Evolutionary conservation across 1,140 invertebrate species (phyloP), one percentile per base, ranked within the genome.

Genomic region (Psix sp.): DNA sequence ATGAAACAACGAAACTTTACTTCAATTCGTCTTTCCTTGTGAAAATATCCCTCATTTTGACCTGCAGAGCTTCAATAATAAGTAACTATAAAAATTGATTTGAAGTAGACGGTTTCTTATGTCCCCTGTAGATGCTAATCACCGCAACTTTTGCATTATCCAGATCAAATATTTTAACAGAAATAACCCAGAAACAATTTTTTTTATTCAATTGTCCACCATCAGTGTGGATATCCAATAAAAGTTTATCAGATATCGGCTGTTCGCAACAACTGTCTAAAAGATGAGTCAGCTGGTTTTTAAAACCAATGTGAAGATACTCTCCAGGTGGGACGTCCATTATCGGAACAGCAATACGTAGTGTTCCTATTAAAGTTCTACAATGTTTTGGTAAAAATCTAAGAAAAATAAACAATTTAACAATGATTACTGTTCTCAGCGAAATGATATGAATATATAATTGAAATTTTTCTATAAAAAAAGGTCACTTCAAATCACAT

Each of bases 191-290:
- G 5, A 21, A 6, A 38, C 18, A 14, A 10, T 15, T 10, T 29
- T 46, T 45, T 15, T 46, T 45, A 38, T 59, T 59, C 2, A 59
- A 15, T 1, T 33, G 29, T 35, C 14, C 54, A 21, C 54, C 54
- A 11, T 59, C 54, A 38, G 42, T 16, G 20, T 46, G 15, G 15
- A 59, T 4, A 33, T 59, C 42, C 2, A 59, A 0, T 3, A 11
- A 1, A 16, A 59, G 5, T n/a, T 35, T 14, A 36, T 18, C 0
- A 13, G 40, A 33, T 0, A 59, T 46, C 13, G 13, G 18, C 21
- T 26, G 11, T 24, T 11, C 11, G 10, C 31, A 43, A 43, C 14
- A 10, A 5, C 10, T 33, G 2, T 29, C 6, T 18, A 46, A 36
- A 38, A 31, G 24, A 1, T 0, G 15, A 1, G n/a, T 1, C 7